These are phyloP conservation scores for Cyclina sinensis DNA, from an alignment of 1,140 invertebrate species.

Conservation along the genomic window DNA sequence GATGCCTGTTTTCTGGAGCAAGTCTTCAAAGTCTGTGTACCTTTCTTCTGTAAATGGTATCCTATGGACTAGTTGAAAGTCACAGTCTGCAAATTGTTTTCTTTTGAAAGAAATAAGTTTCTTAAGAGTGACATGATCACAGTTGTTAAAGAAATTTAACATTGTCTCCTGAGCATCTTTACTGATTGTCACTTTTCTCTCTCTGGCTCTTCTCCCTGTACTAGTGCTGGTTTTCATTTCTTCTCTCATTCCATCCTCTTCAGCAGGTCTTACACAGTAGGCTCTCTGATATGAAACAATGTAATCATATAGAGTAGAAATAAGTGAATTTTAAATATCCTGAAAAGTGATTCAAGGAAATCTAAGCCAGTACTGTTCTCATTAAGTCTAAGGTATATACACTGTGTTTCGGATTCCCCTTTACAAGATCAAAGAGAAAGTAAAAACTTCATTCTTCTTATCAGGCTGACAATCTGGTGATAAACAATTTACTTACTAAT, in stretches of 20 bases:
- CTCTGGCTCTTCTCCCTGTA: too few relatives aligned
- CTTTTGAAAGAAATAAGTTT: not conserved
- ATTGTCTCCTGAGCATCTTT: not conserved
- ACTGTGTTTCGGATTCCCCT: too few relatives aligned
- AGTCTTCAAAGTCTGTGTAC: not conserved
- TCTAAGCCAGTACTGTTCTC: too few relatives aligned
- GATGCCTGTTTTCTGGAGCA: not conserved
- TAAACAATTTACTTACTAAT: too few relatives aligned
- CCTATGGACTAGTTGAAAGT: not conserved
- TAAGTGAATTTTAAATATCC: too few relatives aligned
- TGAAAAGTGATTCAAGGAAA: too few relatives aligned
- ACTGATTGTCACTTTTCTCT: not conserved
- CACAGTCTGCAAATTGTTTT: not conserved
- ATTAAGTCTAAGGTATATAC: too few relatives aligned
- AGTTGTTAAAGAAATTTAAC: constrained; percentile 52
- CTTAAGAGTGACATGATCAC: constrained; percentile 48
- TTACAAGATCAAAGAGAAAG: too few relatives aligned
- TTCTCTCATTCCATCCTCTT: not conserved
- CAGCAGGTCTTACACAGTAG: not conserved
- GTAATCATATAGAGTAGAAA: too few relatives aligned
- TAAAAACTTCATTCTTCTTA: too few relatives aligned
- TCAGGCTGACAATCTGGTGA: too few relatives aligned
- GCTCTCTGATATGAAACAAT: not conserved
- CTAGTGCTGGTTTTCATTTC: constrained; percentile 26
- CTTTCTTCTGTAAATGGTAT: not conserved